Percentiles rank a stretch among this genome's conserved stretches.
These are phyloP conservation scores for Phalloptychus januarius DNA, from an alignment of 2,797 vertebrate species.

Conservation along the genomic window DNA sequence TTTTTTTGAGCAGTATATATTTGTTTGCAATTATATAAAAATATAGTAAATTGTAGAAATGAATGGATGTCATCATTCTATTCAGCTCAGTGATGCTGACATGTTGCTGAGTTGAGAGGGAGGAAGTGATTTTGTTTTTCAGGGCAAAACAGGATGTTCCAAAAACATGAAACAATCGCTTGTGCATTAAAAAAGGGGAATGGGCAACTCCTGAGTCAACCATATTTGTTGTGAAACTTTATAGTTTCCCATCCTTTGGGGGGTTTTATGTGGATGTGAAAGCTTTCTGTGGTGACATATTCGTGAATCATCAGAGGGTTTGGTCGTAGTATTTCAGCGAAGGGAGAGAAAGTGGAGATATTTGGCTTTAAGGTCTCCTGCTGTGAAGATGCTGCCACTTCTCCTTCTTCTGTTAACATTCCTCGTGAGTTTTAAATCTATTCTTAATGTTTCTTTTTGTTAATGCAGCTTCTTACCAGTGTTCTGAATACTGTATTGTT, in stretches of 20 bases:
- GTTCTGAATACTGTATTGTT: neutral
- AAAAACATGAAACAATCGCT: neutral
- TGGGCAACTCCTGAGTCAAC: neutral
- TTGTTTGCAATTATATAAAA: neutral
- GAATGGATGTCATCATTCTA: neutral
- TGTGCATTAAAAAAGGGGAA: neutral
- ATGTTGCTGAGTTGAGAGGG: neutral
- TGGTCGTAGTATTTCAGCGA: neutral
- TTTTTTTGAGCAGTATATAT: too few species aligned
- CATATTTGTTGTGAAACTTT: constrained; percentile 2
- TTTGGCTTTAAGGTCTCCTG: neutral
- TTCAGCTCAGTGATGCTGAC: neutral
- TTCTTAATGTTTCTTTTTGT: neutral
- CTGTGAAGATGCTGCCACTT: constrained; percentile 18
- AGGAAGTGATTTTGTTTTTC: neutral
- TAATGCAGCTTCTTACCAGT: too few species aligned
- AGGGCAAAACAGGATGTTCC: neutral
- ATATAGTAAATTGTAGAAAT: neutral
- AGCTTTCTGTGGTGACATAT: neutral
- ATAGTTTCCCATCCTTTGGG: neutral
- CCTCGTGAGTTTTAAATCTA: constrained; percentile 17
- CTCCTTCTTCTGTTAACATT: constrained; percentile 13
- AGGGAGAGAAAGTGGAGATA: neutral
- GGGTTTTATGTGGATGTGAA: constrained; percentile 12
- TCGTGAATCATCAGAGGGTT: neutral